A percentile compares a stretch with the other conserved stretches of the same genome.
Evolutionary conservation across 2,113 vertebrate species (phyloP).

Genomic region (Noturus placidus): DNA sequence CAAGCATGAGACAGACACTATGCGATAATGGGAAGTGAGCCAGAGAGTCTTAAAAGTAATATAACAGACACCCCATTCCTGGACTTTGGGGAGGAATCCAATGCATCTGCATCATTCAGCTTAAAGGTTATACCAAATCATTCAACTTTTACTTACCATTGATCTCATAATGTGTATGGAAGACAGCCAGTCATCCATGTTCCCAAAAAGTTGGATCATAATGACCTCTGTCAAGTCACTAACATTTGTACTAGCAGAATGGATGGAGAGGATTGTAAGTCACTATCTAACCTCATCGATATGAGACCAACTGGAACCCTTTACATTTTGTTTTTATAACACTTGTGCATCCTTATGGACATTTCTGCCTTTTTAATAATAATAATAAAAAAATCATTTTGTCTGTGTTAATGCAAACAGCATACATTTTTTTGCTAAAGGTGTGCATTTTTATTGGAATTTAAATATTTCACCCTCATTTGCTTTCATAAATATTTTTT

Average conservation of each 20-base stretch:
- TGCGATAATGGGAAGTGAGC: conserved; percentile 15
- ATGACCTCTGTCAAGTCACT: background rate
- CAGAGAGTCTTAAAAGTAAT: conserved; percentile 16
- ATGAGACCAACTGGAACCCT: too few species aligned
- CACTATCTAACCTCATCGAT: background rate
- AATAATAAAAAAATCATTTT: too few species aligned
- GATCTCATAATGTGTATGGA: background rate
- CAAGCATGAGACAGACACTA: conserved; percentile 15
- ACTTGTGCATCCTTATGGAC: too few species aligned
- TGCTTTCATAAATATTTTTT: too few species aligned
- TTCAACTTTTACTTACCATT: conserved; percentile 1
- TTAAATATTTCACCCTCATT: too few species aligned
- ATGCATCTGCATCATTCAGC: conserved; percentile 9
- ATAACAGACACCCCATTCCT: background rate
- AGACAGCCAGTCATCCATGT: background rate
- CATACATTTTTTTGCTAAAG: too few species aligned
- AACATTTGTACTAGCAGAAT: conserved; percentile 2
- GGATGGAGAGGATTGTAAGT: too few species aligned
- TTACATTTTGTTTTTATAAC: background rate
- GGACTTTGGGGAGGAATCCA: conserved; percentile 19
- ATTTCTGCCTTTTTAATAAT: too few species aligned
- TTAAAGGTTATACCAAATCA: conserved; percentile 21
- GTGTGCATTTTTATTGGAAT: too few species aligned
- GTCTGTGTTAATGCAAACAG: too few species aligned
- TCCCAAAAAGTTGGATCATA: background rate